Evolutionary conservation across 2,113 vertebrate species (phyloP).

Genomic region (Ammodytes marinus): DNA sequence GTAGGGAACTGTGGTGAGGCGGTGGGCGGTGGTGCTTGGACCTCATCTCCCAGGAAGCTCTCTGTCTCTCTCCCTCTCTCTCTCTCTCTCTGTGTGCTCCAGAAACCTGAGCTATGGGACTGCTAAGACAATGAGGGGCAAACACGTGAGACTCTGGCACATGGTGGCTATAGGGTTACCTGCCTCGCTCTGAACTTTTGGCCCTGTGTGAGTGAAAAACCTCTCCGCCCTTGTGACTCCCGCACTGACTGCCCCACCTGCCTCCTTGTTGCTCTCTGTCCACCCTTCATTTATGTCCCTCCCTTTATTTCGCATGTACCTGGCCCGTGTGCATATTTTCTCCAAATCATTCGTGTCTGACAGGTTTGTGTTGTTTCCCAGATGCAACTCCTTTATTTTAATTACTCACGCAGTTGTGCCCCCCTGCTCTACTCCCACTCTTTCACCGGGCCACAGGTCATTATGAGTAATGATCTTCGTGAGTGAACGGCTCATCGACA

Average conservation of each 20-base stretch:
- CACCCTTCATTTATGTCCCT: neutral
- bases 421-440: neutral
- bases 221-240: conserved; percentile 74
- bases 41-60: conserved; percentile 71
- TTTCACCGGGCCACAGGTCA: neutral
- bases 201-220: conserved; percentile 75
- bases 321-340: neutral
- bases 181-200: conserved; percentile 83
- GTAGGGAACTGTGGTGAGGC: conserved; percentile 21
- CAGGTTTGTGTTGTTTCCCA: neutral
- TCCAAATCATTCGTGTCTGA: neutral
- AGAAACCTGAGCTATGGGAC: conserved; percentile 79
- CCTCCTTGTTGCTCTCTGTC: conserved; percentile 20
- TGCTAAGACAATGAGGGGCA: conserved; percentile 74
- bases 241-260: conserved; percentile 57
- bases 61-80: neutral
- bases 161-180: conserved; percentile 77
- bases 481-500: conserved; percentile 24
- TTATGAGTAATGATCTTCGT: conserved; percentile 41
- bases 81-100: conserved; percentile 16
- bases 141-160: conserved; percentile 80
- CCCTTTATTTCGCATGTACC: conserved; percentile 10
- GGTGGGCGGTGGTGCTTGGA: conserved; percentile 36
- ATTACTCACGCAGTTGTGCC: neutral
- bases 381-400: neutral